Conservation (phyloP, 2,888 invertebrate species). For the Cosmorhoe ocellata region DNA sequence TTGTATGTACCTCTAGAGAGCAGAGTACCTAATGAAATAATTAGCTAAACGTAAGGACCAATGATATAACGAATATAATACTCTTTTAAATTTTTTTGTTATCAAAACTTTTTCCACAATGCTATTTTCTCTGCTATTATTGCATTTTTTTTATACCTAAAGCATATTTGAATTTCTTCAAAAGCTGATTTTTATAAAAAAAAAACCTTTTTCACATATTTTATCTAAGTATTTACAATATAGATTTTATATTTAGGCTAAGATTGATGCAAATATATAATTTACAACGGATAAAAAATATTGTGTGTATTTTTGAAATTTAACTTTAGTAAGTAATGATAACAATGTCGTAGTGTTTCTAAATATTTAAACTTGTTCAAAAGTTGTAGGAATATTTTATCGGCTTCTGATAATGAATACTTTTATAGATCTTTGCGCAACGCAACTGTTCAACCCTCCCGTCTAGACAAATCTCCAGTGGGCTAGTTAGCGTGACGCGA, state of each 20-base stretch:
- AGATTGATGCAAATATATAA: constrained; percentile 26
- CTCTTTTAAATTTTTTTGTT: constrained; percentile 21
- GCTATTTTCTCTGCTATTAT: constrained; percentile 17
- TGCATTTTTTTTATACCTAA: constrained; percentile 17
- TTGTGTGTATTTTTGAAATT: constrained; percentile 34
- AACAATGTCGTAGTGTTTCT: constrained; percentile 21
- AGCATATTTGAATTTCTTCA: constrained; percentile 22
- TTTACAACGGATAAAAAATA: constrained; percentile 23
- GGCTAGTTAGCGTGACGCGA: no score
- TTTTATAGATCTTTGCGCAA: not conserved
- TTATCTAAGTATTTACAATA: constrained; percentile 32
- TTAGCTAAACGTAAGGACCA: constrained; percentile 36
- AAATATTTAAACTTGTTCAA: constrained; percentile 23
- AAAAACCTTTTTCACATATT: constrained; percentile 32
- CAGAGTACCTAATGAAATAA: constrained; percentile 14
- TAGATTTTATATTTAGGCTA: constrained; percentile 33
- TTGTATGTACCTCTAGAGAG: not conserved
- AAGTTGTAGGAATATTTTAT: constrained; percentile 9
- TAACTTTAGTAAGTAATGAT: constrained; percentile 19
- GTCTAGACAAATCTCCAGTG: no score
- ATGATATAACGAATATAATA: constrained; percentile 29
- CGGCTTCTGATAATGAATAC: constrained; percentile 5
- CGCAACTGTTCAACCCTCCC: not conserved
- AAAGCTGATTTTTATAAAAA: constrained; percentile 27
- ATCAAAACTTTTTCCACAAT: constrained; percentile 14